phyloP scores from a whole-genome alignment of 2,797 vertebrate species.

The Lates japonicus region DNA sequence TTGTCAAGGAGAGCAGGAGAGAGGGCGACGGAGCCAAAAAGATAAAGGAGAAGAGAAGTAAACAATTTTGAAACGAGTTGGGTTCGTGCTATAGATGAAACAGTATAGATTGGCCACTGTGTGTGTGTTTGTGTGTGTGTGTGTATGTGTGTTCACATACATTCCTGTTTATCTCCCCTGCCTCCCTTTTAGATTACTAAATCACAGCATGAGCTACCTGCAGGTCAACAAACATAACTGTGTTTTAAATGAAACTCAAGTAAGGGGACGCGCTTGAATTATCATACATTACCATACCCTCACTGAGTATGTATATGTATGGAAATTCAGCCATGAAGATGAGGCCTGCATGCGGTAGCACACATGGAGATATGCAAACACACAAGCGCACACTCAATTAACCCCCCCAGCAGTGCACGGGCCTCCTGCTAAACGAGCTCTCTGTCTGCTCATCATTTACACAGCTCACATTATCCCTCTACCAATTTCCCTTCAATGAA shows the following conservation, averaged over 20 bases:
- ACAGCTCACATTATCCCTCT: conserved; percentile 54
- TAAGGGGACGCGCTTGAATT: conserved; percentile 56
- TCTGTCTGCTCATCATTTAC: conserved; percentile 52
- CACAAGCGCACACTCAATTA: conserved; percentile 58
- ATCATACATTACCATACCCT: conserved; percentile 68
- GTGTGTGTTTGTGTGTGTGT: conserved; percentile 20
- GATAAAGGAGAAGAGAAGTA: conserved; percentile 17
- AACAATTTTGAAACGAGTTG: conserved; percentile 26
- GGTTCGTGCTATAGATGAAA: conserved; percentile 21
- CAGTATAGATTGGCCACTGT: background rate
- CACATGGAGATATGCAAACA: conserved; percentile 59
- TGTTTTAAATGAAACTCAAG: conserved; percentile 66
- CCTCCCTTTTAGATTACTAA: conserved; percentile 49
- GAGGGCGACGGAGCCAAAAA: conserved; percentile 22
- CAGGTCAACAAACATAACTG: conserved; percentile 60
- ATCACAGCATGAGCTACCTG: conserved; percentile 61
- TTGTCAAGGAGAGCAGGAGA: conserved; percentile 52
- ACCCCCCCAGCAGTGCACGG: conserved; percentile 49
- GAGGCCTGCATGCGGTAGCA: conserved; percentile 16
- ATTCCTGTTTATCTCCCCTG: conserved; percentile 38
- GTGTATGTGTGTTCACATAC: conserved; percentile 31
- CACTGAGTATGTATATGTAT: conserved; percentile 52
- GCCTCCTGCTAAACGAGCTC: conserved; percentile 35
- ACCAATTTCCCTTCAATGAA: conserved; percentile 51
- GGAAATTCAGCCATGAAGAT: conserved; percentile 43